phyloP scores from a whole-genome alignment of 2,888 invertebrate species.

The Apotomis capreana region DNA sequence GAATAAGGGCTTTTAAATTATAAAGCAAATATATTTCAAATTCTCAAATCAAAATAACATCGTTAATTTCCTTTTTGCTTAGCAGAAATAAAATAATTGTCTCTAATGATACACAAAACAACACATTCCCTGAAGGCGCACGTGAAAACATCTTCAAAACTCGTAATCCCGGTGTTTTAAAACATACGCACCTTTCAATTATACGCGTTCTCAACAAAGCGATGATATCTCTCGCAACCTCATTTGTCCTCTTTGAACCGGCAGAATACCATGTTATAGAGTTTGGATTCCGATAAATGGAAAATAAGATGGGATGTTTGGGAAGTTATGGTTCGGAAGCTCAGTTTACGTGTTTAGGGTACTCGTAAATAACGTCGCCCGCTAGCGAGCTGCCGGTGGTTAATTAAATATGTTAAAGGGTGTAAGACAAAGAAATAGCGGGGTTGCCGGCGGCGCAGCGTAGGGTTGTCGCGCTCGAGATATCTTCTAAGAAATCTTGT shows the following conservation, averaged over 20 bases:
- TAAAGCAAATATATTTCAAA: too few relatives aligned
- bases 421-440: slow-evolving; percentile 66
- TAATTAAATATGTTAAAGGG: slow-evolving; percentile 73
- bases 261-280: background rate
- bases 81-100: background rate
- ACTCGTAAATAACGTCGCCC: slow-evolving; percentile 39
- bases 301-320: background rate
- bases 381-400: slow-evolving; percentile 48
- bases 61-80: too few relatives aligned
- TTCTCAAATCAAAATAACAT: background rate
- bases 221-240: slow-evolving; percentile 7
- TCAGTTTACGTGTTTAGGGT: slow-evolving; percentile 42
- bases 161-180: slow-evolving; percentile 37
- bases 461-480: slow-evolving; percentile 23
- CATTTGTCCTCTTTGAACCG: background rate
- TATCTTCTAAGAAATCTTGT: background rate
- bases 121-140: background rate
- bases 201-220: slow-evolving; percentile 33
- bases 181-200: slow-evolving; percentile 42
- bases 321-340: slow-evolving; percentile 21
- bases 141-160: slow-evolving; percentile 36
- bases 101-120: background rate
- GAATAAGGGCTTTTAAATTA: too few relatives aligned
- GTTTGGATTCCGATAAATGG: slow-evolving; percentile 12
- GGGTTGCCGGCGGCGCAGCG: slow-evolving; percentile 50